Base-by-base conservation (phyloP, 2,888 invertebrate genomes). In the Agriotes lineatus region DNA sequence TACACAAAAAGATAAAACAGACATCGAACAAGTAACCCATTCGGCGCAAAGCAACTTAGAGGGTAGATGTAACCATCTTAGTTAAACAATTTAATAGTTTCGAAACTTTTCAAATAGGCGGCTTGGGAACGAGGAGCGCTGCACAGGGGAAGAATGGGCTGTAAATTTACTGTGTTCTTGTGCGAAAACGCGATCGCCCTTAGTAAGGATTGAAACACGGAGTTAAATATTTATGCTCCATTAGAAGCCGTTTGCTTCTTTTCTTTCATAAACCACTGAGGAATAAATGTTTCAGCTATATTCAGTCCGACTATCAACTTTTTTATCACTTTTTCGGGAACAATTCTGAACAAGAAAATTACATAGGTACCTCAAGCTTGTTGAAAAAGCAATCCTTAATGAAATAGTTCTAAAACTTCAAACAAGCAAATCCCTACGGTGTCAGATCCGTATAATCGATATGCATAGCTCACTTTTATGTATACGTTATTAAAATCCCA, bases 61-160 rank as follows among this genome's bases (percentile, higher is more conserved):
- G 45, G 22, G 48, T 57, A 33, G 39, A 61, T 42, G 48, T 56
- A 67, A 67, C 67, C 52, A 58, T 67, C 62, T 62, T 57, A 57
- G 62, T 61, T 58, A 57, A 67, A 67, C 67, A 67, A 67, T 67
- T 67, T 62, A 67, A 62, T 62, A 67, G 62, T 67, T 67, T 62
- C 19, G 56, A 42, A 67, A 67, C 62, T 67, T 62, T 57, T 56
- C 39, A 62, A 62, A 62, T 67, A 42, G 57, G 39, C 54, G 57
- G 10, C 56, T 57, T 37, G 67, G n/a, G 62, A 61, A 56, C 35
- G 25, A 25, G 59, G 44, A 58, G 35, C 44, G 39, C 22, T 10
- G 42, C 25, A 16, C 20, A 20, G 35, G 44, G 54, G 18, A 39
- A 22, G 35, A 56, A 45, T 56, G 39, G 44, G 30, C 18, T 48